Percentiles rank a stretch among this genome's conserved stretches.
phyloP scores from a whole-genome alignment of 2,113 vertebrate species.

The Irena cyanogastra region DNA sequence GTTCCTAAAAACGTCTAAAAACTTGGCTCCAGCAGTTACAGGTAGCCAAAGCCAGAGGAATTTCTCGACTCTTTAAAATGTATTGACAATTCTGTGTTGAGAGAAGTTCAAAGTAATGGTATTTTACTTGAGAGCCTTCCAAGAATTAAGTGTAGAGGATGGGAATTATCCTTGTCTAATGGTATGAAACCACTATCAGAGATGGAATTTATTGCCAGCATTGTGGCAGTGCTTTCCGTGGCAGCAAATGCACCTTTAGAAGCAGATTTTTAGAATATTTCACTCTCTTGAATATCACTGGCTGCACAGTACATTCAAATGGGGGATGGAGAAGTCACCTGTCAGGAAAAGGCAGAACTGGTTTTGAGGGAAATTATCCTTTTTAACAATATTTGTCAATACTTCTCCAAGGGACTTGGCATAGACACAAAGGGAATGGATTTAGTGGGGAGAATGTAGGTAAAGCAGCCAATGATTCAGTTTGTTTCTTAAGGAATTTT shows the following conservation, averaged over 20 bases:
- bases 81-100: neutral
- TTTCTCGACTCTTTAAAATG: neutral
- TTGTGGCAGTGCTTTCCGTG: neutral
- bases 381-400: neutral
- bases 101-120: neutral
- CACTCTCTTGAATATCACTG: neutral
- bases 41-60: neutral
- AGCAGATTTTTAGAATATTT: neutral
- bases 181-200: neutral
- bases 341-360: neutral
- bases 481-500: neutral
- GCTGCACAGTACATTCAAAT: neutral
- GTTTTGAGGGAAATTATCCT: neutral
- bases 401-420: neutral
- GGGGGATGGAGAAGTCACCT: neutral
- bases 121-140: constrained; percentile 30
- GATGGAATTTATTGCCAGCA: neutral
- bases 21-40: neutral
- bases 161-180: constrained; percentile 23
- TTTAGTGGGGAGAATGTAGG: neutral
- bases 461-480: neutral
- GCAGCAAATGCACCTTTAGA: neutral
- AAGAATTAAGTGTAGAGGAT: constrained; percentile 18
- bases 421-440: neutral
- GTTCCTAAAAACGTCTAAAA: neutral